Conservation (phyloP, 2,797 vertebrate genomes). For the Orientallactaga sibirica region DNA sequence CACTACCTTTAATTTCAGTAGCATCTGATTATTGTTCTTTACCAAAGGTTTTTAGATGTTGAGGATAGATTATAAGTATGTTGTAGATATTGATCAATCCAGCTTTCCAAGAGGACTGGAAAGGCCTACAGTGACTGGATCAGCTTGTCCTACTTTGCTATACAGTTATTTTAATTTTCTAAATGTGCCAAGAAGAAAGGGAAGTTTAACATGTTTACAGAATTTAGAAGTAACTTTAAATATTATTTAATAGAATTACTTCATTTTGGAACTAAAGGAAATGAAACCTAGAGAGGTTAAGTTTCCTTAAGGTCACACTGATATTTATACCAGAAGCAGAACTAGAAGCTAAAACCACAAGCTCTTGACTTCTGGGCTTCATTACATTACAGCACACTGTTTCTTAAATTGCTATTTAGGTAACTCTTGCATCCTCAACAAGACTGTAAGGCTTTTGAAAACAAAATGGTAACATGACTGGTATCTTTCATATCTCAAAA, state of each 20-base stretch:
- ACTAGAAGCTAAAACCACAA: conserved; percentile 12
- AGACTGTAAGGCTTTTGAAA: neutral
- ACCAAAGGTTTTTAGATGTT: conserved; percentile 12
- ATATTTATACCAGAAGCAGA: conserved; percentile 43
- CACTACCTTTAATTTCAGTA: conserved; percentile 6
- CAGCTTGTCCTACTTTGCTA: neutral
- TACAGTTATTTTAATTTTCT: conserved; percentile 51
- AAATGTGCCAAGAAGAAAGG: conserved; percentile 2
- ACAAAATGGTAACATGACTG: neutral
- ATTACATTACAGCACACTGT: neutral
- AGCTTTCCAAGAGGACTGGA: neutral
- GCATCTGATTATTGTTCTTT: conserved; percentile 19
- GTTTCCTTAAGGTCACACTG: conserved; percentile 43
- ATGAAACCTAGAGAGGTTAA: conserved; percentile 36
- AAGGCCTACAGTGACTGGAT: neutral
- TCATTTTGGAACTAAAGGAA: conserved; percentile 49
- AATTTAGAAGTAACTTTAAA: conserved; percentile 49
- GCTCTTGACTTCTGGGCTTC: neutral
- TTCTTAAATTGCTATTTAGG: neutral
- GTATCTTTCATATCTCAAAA: neutral
- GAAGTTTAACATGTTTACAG: neutral
- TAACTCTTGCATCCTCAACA: neutral
- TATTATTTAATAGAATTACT: conserved; percentile 30
- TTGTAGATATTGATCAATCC: neutral
- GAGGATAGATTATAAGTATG: neutral